Percentiles rank a stretch among this genome's conserved stretches.
These are phyloP conservation scores for Diadromus collaris DNA, from an alignment of 2,888 invertebrate genomes.

Conservation along the genomic window DNA sequence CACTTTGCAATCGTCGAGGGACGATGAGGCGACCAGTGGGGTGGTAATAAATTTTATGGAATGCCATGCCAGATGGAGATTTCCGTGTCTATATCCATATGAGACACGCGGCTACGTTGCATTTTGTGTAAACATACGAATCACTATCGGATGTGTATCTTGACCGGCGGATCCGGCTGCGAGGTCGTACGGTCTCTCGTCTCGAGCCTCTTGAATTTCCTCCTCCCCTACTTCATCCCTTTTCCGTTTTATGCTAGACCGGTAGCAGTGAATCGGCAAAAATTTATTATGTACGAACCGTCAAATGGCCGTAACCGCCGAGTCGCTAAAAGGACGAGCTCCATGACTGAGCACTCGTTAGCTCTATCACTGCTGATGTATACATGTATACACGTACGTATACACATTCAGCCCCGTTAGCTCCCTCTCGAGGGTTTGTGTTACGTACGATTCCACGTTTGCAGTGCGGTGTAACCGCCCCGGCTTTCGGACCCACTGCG, in stretches of 20 bases:
- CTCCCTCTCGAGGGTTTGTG: slow-evolving; percentile 69
- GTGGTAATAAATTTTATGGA: slow-evolving; percentile 15
- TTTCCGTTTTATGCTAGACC: neutral
- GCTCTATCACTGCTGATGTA: slow-evolving; percentile 49
- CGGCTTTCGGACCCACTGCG: slow-evolving; percentile 65
- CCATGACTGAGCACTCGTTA: slow-evolving; percentile 54
- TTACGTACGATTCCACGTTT: slow-evolving; percentile 71
- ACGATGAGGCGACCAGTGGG: neutral
- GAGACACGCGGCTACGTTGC: neutral
- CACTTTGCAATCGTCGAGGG: slow-evolving; percentile 16
- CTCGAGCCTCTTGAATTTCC: neutral
- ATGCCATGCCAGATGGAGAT: slow-evolving; percentile 2
- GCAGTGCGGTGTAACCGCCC: slow-evolving; percentile 64
- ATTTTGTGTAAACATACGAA: neutral
- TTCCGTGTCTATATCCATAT: neutral
- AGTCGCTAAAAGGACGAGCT: slow-evolving; percentile 72
- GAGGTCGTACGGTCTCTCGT: slow-evolving; percentile 34
- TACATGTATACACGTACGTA: slow-evolving; percentile 35
- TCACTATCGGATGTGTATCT: slow-evolving; percentile 12
- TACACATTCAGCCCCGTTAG: slow-evolving; percentile 37
- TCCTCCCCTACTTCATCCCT: neutral
- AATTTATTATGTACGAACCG: slow-evolving; percentile 74
- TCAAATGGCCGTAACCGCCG: slow-evolving; percentile 75
- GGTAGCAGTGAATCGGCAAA: slow-evolving; percentile 38
- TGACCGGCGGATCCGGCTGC: slow-evolving; percentile 8